These are phyloP conservation scores for Heterohyrax brucei DNA, from an alignment of 2,797 vertebrate genomes.

Conservation along the genomic window DNA sequence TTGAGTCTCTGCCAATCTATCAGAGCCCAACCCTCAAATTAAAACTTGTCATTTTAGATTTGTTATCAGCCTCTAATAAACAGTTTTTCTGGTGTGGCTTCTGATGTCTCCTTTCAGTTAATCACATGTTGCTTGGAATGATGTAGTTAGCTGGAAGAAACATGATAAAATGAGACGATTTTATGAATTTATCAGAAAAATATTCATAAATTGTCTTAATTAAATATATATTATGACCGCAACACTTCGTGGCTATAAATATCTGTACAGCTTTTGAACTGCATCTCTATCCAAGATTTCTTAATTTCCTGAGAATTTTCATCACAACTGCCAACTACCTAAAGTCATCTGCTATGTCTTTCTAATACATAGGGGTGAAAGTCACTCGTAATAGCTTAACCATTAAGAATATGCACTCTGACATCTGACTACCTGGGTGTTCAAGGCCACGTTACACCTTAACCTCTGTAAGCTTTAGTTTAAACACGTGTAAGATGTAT, in stretches of 20 bases:
- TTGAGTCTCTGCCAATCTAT: not conserved
- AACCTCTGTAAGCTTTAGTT: not conserved
- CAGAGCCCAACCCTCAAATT: not conserved
- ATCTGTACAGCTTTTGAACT: not conserved
- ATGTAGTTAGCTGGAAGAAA: not conserved
- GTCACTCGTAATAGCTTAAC: not conserved
- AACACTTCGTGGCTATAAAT: not conserved
- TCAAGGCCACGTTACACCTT: not conserved
- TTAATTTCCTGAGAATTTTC: not conserved
- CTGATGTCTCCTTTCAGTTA: not conserved
- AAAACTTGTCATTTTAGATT: slow-evolving; percentile 51
- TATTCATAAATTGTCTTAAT: not conserved
- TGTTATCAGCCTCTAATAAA: not conserved
- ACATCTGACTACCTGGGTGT: not conserved
- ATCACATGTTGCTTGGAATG: slow-evolving; percentile 5
- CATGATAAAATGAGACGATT: slow-evolving; percentile 27
- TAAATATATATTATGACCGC: slow-evolving; percentile 13
- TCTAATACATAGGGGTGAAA: not conserved
- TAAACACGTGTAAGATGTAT: not conserved
- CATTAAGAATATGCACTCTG: not conserved
- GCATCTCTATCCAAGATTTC: not conserved
- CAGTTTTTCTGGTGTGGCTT: not conserved
- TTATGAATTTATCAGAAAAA: not conserved
- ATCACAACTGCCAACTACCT: too few species aligned
- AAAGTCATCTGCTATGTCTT: not conserved